These are phyloP conservation scores for Neostethus bicornis DNA, from an alignment of 2,797 vertebrate genomes.

Conservation along the genomic window DNA sequence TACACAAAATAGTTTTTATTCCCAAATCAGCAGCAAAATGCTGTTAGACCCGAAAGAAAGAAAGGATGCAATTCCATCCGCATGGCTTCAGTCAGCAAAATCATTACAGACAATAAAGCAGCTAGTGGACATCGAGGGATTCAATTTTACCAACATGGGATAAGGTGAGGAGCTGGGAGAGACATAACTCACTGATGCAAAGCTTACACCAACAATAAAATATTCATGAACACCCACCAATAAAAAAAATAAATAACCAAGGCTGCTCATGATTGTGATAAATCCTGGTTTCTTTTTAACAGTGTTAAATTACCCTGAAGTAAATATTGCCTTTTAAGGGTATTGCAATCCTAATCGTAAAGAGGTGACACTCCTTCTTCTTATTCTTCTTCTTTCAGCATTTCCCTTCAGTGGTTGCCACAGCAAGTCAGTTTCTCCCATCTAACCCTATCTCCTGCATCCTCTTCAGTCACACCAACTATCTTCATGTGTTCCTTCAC, in stretches of 20 bases:
- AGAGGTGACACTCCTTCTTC: too few relatives aligned
- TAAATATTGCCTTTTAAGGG: constrained; percentile 20
- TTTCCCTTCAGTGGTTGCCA: too few relatives aligned
- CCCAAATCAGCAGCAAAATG: constrained; percentile 18
- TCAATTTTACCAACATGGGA: constrained; percentile 58
- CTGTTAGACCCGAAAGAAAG: constrained; percentile 17
- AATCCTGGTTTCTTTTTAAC: constrained; percentile 43
- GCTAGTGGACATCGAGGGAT: constrained; percentile 49
- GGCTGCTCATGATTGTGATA: constrained; percentile 38
- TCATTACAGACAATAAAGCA: constrained; percentile 55
- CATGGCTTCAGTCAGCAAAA: constrained; percentile 61
- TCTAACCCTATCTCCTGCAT: too few relatives aligned
- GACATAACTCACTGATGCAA: constrained; percentile 52
- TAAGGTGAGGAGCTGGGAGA: constrained; percentile 22
- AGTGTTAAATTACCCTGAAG: constrained; percentile 45
- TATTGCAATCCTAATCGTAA: constrained; percentile 28
- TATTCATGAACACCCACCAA: constrained; percentile 63
- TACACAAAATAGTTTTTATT: constrained; percentile 16
- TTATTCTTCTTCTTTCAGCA: too few relatives aligned
- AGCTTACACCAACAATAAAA: constrained; percentile 67
- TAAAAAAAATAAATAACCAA: constrained; percentile 38
- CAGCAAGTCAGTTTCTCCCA: too few relatives aligned
- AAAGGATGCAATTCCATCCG: constrained; percentile 42
- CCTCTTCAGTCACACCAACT: too few relatives aligned
- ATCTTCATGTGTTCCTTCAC: too few relatives aligned